Evolutionary conservation across 2,113 vertebrate genomes (phyloP).

Genomic region (Myrmecobius fasciatus): DNA sequence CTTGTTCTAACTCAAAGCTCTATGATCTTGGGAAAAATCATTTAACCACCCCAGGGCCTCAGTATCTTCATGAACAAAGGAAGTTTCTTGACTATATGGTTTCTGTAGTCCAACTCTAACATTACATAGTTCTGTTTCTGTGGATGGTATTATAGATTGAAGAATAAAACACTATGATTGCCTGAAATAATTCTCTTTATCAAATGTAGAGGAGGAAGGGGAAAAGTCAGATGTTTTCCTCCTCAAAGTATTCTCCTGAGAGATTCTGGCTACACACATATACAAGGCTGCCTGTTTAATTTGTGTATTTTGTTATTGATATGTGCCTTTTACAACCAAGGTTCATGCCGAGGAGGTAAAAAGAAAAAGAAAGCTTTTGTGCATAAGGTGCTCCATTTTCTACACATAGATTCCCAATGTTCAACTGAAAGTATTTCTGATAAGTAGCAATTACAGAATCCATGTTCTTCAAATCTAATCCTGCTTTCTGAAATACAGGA

Average conservation of each 20-base stretch:
- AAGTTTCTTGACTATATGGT: not conserved
- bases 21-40: not conserved
- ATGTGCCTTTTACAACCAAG: not conserved
- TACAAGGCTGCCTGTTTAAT: not conserved
- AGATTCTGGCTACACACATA: not conserved
- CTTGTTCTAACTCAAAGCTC: not conserved
- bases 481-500: not conserved
- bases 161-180: not conserved
- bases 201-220: not conserved
- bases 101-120: not conserved
- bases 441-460: not conserved
- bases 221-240: not conserved
- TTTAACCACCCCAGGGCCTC: not conserved
- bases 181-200: slow-evolving; percentile 27
- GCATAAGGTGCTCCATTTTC: slow-evolving; percentile 4
- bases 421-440: not conserved
- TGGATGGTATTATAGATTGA: not conserved
- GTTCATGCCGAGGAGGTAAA: not conserved
- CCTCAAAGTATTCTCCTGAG: slow-evolving; percentile 6
- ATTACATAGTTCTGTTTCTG: not conserved
- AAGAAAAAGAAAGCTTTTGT: slow-evolving; percentile 19
- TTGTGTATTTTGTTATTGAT: not conserved
- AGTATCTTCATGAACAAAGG: not conserved
- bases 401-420: not conserved
- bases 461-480: not conserved